A percentile compares a stretch with the other conserved stretches of the same genome.
phyloP scores from a whole-genome alignment of 1,140 invertebrate genomes.

The Anastrepha ludens region DNA sequence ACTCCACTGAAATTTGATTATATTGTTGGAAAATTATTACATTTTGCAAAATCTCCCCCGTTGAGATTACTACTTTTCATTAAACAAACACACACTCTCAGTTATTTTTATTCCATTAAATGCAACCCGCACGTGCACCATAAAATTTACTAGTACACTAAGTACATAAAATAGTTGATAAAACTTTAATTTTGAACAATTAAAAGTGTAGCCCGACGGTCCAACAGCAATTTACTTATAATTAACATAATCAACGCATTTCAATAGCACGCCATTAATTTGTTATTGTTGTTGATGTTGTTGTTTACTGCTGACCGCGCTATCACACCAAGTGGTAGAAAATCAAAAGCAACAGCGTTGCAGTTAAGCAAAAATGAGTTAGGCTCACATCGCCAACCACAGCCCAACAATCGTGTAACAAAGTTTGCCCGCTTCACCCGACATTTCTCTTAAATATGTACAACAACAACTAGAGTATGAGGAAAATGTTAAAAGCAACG shows the following conservation, averaged over 20 bases:
- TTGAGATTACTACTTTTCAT: too few species aligned
- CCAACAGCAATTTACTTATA: conserved; percentile 43
- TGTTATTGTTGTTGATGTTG: background rate
- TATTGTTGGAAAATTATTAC: background rate
- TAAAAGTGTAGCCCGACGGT: conserved; percentile 32
- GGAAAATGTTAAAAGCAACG: background rate
- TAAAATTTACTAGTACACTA: background rate
- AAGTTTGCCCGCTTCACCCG: conserved; percentile 11
- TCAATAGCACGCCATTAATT: conserved; percentile 6
- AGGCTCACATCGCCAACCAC: background rate
- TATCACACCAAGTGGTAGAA: background rate
- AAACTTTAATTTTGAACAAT: conserved; percentile 42
- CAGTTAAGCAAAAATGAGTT: background rate
- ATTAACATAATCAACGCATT: conserved; percentile 31
- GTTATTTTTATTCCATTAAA: background rate
- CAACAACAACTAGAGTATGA: background rate
- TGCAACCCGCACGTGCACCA: background rate
- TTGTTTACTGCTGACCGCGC: background rate
- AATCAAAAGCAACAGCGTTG: background rate
- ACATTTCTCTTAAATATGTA: background rate
- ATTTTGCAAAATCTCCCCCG: background rate
- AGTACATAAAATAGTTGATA: background rate
- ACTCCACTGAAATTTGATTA: background rate
- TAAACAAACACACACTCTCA: background rate
- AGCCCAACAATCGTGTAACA: background rate